phyloP scores from a whole-genome alignment of 2,113 vertebrate species.

The Vulpes vulpes region DNA sequence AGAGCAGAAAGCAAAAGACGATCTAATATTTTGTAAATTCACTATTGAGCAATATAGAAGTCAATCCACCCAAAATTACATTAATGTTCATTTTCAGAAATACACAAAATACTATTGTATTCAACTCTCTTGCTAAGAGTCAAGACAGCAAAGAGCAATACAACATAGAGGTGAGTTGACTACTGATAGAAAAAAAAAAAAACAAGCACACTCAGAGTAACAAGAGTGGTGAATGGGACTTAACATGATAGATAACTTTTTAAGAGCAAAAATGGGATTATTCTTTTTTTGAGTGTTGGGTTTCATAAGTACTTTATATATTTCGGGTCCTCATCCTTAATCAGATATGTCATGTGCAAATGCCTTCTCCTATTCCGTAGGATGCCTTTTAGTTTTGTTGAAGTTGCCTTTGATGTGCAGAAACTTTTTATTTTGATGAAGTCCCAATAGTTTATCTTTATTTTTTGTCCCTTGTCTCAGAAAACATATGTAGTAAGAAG shows the following conservation, averaged over 20 bases:
- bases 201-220: neutral
- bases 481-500: no score
- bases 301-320: no score
- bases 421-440: no score
- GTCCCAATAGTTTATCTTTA: no score
- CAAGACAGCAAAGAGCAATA: neutral
- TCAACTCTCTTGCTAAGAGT: neutral
- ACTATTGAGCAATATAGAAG: neutral
- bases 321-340: no score
- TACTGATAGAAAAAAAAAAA: slow-evolving; percentile 34
- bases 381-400: no score
- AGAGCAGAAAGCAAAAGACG: neutral
- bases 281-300: no score
- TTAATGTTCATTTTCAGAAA: slow-evolving; percentile 44
- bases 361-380: no score
- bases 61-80: neutral
- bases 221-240: neutral
- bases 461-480: no score
- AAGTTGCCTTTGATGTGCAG: no score
- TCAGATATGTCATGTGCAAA: no score
- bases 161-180: neutral
- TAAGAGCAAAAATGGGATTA: neutral
- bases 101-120: neutral
- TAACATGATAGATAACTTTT: slow-evolving; percentile 4
- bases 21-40: neutral